Evolutionary conservation across 1,140 invertebrate species (phyloP).

Genomic region (Drosophila bipectinata): DNA sequence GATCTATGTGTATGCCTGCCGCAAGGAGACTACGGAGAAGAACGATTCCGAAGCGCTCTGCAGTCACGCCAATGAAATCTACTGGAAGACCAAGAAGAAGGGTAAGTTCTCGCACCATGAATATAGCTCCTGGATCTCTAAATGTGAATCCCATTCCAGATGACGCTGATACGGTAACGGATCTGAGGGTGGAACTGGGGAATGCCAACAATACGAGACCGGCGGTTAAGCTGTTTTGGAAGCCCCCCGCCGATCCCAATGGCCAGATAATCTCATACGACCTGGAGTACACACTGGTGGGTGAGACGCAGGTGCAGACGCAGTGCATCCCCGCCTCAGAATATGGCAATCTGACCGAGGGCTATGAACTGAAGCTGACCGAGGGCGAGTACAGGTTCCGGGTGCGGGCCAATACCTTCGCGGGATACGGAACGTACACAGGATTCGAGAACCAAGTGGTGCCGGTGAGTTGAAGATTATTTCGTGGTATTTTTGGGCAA

Average conservation of each 20-base stretch:
- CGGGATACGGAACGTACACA: conserved; percentile 90
- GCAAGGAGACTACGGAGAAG: conserved; percentile 81
- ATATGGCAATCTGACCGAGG: conserved; percentile 54
- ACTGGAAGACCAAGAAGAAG: conserved; percentile 53
- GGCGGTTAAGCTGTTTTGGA: conserved; percentile 89
- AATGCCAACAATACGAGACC: conserved; percentile 68
- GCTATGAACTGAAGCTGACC: conserved; percentile 85
- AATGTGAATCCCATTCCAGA: conserved; percentile 27
- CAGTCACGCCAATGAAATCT: conserved; percentile 32
- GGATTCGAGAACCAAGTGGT: conserved; percentile 87
- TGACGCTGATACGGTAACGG: conserved; percentile 41
- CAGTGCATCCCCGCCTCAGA: conserved; percentile 84
- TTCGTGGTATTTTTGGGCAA: neutral
- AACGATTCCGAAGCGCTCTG: conserved; percentile 53
- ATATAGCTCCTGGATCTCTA: neutral
- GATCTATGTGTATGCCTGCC: conserved; percentile 89
- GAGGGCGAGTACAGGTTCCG: conserved; percentile 94
- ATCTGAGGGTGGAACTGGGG: conserved; percentile 31
- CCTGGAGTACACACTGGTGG: conserved; percentile 89
- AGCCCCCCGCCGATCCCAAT: conserved; percentile 92
- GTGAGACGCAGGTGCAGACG: conserved; percentile 70
- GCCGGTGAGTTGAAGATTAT: conserved; percentile 81
- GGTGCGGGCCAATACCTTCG: conserved; percentile 91
- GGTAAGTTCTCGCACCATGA: conserved; percentile 38
- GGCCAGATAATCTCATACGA: conserved; percentile 93